phyloP scores from a whole-genome alignment of 2,888 invertebrate species.

The Phlogophora meticulosa region DNA sequence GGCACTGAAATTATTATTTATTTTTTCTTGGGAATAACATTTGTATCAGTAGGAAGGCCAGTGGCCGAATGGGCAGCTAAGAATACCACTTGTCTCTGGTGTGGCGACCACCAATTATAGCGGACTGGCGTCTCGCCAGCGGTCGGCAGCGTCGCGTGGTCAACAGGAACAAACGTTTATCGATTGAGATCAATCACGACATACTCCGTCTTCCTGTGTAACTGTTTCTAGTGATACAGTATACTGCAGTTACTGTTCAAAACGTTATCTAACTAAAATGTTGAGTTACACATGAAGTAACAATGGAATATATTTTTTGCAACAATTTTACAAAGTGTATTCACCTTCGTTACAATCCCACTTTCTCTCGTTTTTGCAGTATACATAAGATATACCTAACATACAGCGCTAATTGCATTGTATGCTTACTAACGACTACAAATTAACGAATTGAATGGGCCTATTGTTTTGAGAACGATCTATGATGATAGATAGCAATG shows the following conservation, averaged over 20 bases:
- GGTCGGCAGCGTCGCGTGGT: constrained; percentile 83
- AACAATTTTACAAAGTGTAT: constrained; percentile 11
- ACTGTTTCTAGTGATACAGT: constrained; percentile 1
- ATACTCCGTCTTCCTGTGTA: constrained; percentile 63
- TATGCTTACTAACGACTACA: constrained; percentile 31
- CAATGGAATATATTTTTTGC: constrained; percentile 1
- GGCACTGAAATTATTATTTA: constrained; percentile 76
- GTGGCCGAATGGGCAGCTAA: constrained; percentile 91
- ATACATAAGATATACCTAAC: constrained; percentile 27
- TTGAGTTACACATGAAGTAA: background rate
- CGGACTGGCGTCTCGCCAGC: constrained; percentile 95
- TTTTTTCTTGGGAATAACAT: constrained; percentile 79
- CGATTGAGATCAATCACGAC: constrained; percentile 83
- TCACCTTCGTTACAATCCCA: constrained; percentile 5
- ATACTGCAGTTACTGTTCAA: background rate
- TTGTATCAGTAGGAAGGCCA: constrained; percentile 83
- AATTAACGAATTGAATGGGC: constrained; percentile 43
- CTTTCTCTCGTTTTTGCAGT: constrained; percentile 41
- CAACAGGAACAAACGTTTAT: constrained; percentile 84
- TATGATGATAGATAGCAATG: constrained; percentile 32
- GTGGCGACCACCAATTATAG: constrained; percentile 96
- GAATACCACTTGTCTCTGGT: constrained; percentile 92
- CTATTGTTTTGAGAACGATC: constrained; percentile 60
- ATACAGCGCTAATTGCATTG: constrained; percentile 51
- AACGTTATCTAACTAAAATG: background rate